Conservation (phyloP, 2,888 invertebrate genomes). For the Trissolcus japonicus region DNA sequence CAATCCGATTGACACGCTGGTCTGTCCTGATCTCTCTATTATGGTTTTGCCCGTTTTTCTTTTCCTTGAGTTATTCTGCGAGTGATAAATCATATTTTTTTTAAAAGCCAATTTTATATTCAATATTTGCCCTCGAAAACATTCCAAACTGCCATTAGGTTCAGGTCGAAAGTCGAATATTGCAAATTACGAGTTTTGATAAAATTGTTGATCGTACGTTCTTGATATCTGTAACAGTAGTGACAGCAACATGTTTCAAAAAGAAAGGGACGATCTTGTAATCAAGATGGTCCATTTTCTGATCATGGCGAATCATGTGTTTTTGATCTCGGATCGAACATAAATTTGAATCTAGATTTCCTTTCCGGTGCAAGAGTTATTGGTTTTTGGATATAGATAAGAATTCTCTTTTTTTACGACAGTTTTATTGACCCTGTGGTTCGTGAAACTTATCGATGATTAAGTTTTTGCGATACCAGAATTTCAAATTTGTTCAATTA, state of each 20-base stretch:
- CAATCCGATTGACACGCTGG: conserved; percentile 68
- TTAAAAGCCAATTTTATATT: too few relatives aligned
- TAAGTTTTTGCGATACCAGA: too few relatives aligned
- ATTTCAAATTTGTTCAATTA: too few relatives aligned
- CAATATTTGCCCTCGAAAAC: too few relatives aligned
- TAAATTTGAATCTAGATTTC: conserved; percentile 44
- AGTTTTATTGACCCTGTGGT: conserved; percentile 1
- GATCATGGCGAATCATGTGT: conserved; percentile 41
- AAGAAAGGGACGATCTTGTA: conserved; percentile 13
- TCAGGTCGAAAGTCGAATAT: too few relatives aligned
- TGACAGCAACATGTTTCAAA: conserved; percentile 23
- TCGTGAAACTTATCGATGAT: too few relatives aligned
- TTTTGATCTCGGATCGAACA: conserved; percentile 44
- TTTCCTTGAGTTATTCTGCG: conserved; percentile 5
- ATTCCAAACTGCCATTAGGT: too few relatives aligned
- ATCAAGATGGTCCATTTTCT: conserved; percentile 42
- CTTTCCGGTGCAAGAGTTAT: conserved; percentile 14
- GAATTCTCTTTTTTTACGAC: conserved; percentile 18
- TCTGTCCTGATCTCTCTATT: conserved; percentile 68
- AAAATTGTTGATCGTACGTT: too few relatives aligned
- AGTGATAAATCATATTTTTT: conserved; percentile 31
- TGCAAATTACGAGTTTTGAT: too few relatives aligned
- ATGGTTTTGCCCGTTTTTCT: conserved; percentile 53
- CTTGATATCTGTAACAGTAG: too few relatives aligned
- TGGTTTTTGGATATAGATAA: conserved; percentile 29